phyloP scores from a whole-genome alignment of 2,797 vertebrate species.

The Choloepus didactylus region DNA sequence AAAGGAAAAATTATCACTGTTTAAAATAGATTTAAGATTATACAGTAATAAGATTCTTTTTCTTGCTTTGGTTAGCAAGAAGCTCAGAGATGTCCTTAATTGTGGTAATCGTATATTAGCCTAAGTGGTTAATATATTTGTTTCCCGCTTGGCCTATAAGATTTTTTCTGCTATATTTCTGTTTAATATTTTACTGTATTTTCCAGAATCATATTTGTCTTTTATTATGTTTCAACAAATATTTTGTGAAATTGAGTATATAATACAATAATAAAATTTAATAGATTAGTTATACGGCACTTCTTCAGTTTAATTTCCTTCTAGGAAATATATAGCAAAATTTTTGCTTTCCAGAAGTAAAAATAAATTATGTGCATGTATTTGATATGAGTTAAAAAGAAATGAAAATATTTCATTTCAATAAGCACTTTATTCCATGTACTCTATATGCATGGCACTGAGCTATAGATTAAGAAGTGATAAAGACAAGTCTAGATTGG shows the following conservation, averaged over 20 bases:
- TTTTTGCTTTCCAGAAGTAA: not conserved
- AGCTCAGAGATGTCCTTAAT: not conserved
- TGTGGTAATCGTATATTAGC: not conserved
- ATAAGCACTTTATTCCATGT: not conserved
- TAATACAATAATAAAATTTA: slow-evolving; percentile 33
- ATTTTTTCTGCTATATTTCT: slow-evolving; percentile 14
- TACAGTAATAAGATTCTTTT: not conserved
- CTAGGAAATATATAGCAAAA: slow-evolving; percentile 18
- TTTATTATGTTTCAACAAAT: slow-evolving; percentile 38
- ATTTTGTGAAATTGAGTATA: not conserved
- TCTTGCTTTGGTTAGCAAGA: not conserved
- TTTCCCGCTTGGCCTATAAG: not conserved
- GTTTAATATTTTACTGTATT: not conserved
- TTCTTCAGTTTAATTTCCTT: slow-evolving; percentile 51
- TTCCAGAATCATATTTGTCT: not conserved
- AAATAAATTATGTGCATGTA: not conserved
- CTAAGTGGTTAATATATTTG: not conserved
- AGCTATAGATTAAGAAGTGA: slow-evolving; percentile 14
- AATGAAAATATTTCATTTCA: not conserved
- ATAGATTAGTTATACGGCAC: not conserved
- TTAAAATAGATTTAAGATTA: slow-evolving; percentile 37
- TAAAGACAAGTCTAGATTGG: not conserved
- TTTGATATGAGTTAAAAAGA: slow-evolving; percentile 22
- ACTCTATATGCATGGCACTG: not conserved
- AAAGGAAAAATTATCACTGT: slow-evolving; percentile 14